A percentile compares a stretch with the other conserved stretches of the same genome.
These are phyloP conservation scores for Sebastes flavidus DNA, from an alignment of 2,797 vertebrate genomes.

Conservation along the genomic window DNA sequence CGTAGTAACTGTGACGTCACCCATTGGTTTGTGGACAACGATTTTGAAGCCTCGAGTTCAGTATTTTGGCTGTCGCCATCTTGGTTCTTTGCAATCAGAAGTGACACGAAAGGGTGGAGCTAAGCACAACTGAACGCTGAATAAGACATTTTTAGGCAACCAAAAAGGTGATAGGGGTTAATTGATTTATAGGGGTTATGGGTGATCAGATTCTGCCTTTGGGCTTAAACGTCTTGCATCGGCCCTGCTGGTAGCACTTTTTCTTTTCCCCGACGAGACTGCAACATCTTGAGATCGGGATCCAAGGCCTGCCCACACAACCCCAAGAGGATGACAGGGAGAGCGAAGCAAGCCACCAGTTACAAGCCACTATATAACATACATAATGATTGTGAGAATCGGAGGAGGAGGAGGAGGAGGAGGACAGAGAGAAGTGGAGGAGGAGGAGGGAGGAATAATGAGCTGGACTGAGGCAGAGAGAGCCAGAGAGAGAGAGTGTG, in stretches of 20 bases:
- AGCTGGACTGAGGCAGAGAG: slow-evolving; percentile 37
- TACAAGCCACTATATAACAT: slow-evolving; percentile 46
- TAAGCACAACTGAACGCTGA: background rate
- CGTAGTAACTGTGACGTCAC: background rate
- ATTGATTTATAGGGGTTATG: background rate
- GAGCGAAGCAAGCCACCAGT: slow-evolving; percentile 53
- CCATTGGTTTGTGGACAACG: background rate
- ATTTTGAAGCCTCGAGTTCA: background rate
- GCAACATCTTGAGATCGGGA: slow-evolving; percentile 54
- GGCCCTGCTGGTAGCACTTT: slow-evolving; percentile 25
- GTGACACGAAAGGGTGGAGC: background rate
- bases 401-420: background rate
- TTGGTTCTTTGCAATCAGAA: no score
- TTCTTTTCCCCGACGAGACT: slow-evolving; percentile 22
- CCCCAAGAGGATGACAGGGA: slow-evolving; percentile 63
- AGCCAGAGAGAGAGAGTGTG: slow-evolving; percentile 64
- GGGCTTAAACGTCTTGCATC: background rate
- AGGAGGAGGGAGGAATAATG: background rate
- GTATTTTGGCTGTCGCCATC: background rate
- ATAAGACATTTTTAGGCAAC: background rate
- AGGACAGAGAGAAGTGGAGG: slow-evolving; percentile 8
- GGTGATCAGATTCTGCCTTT: background rate
- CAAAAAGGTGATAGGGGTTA: no score
- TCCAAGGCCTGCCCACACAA: slow-evolving; percentile 56
- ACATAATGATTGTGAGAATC: slow-evolving; percentile 74